Conservation (phyloP, 2,797 vertebrate genomes). For the Anolis apletophallus region DNA sequence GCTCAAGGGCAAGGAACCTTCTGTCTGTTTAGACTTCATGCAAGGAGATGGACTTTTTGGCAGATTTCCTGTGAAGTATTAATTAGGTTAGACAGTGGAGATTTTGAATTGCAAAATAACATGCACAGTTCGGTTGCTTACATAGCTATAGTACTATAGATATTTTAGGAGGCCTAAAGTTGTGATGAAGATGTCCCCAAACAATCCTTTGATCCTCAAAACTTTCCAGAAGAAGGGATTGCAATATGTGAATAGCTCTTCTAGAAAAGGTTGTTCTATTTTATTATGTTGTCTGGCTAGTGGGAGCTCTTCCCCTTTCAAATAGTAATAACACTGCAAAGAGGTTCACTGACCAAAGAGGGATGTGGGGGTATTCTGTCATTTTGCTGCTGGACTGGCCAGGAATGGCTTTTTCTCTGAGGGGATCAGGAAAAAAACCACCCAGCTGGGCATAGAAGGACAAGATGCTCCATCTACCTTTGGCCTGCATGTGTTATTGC, state of each 20-base stretch:
- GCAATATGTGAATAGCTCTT: not conserved
- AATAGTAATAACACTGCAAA: not conserved
- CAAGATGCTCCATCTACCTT: not conserved
- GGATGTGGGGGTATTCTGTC: not conserved
- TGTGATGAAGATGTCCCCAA: not conserved
- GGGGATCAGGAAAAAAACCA: not conserved
- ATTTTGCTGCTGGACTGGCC: not conserved
- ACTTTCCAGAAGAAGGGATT: not conserved
- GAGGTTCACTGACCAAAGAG: not conserved
- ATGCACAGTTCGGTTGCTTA: not conserved
- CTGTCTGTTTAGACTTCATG: conserved; percentile 82
- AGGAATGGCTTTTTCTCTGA: not conserved
- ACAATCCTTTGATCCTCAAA: not conserved
- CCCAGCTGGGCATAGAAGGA: not conserved
- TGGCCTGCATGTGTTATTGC: not conserved
- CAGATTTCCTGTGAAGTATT: conserved; percentile 78
- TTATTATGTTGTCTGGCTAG: not conserved
- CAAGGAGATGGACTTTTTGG: conserved; percentile 85
- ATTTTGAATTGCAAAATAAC: conserved; percentile 25
- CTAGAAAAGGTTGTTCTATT: not conserved
- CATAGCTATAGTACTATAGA: too few species aligned
- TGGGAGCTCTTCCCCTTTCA: not conserved
- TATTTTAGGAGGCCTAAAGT: not conserved
- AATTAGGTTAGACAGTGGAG: conserved; percentile 39
- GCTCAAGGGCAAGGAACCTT: conserved; percentile 80